Evolutionary conservation across 2,888 invertebrate species (phyloP), one percentile per base, ranked within the genome.

Genomic region (Spialia ferax): DNA sequence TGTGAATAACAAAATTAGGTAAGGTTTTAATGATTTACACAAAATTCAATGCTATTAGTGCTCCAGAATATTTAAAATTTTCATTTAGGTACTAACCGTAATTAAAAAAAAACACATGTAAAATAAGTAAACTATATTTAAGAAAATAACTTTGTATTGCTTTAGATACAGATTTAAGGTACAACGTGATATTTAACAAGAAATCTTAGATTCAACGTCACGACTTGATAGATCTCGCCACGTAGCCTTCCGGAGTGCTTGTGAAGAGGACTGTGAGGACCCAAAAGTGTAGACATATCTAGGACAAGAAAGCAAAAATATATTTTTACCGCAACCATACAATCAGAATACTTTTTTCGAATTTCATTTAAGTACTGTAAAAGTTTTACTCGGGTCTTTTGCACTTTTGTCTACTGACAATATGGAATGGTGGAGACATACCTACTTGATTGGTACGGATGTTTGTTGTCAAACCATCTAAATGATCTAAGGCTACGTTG

Each of bases 221-320:
- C 61, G 81, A 79, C 73, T 80, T 87, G 11, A 75, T 76, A 1
- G 83, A 75, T 35, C 79, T 79, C 13, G 80, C 70, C 26, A 76
- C 71, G 72, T 82, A 79, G 13, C 80, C 77, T 55, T 90, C 90
- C 6, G 96, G 96, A 55, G 96, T 95, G 77, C 96, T 97, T 4
- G 97, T 96, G 67, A 97, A 94, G 63, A 98, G 88, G 18, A 98
- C 97, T 61, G 97, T 94, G 84, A 97, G 94, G 61, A 97, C 97
- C 97, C 97, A 97, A 20, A 97, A 87, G 85, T 98, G 98, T 13
- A 98, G 92, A 61, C 97, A 88, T n/a, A 96, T 87, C 96, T 96
- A 72, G 3, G 10, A 20, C 10, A 45, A 6, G 1, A 45, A 1
- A 45, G 15, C 18, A 18, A 45, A 18, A 0, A 45, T 13, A 52